A percentile compares a stretch with the other conserved stretches of the same genome.
Evolutionary conservation across 1,140 invertebrate species (phyloP).

Genomic region (Pissodes strobi): DNA sequence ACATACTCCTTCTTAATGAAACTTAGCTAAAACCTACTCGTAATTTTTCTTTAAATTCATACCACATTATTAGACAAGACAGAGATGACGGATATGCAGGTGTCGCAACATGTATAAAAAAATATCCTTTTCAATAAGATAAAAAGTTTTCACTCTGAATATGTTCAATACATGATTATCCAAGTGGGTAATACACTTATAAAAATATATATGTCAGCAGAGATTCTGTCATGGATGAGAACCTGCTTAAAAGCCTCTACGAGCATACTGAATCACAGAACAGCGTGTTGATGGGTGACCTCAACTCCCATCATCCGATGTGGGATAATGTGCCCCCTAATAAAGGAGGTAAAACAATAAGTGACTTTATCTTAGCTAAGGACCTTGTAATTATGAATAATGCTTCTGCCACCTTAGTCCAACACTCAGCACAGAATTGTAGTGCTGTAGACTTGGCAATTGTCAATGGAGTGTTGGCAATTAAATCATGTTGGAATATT

Average conservation of each 20-base stretch:
- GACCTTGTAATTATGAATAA: too few species aligned
- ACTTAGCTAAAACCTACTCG: constrained; percentile 20
- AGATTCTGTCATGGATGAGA: not conserved
- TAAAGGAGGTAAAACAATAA: constrained; percentile 2
- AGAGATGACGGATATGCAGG: constrained; percentile 29
- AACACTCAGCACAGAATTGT: too few species aligned
- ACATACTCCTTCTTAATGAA: constrained; percentile 24
- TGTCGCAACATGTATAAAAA: constrained; percentile 7
- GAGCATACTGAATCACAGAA: not conserved
- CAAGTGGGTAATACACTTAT: constrained; percentile 1
- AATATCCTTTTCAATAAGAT: not conserved
- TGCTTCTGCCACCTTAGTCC: too few species aligned
- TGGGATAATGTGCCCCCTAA: not conserved
- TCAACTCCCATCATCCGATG: constrained; percentile 15
- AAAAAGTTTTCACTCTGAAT: not conserved
- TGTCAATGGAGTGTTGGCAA: too few species aligned
- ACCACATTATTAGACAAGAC: constrained; percentile 20
- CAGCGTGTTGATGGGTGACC: constrained; percentile 3
- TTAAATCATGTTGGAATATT: too few species aligned
- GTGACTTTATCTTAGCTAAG: not conserved
- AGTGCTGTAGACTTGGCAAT: too few species aligned
- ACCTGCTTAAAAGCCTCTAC: too few species aligned
- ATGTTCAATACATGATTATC: constrained; percentile 8
- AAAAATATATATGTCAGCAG: not conserved
- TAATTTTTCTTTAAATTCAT: constrained; percentile 7